phyloP scores from a whole-genome alignment of 1,140 invertebrate species.

The Apis cerana region DNA sequence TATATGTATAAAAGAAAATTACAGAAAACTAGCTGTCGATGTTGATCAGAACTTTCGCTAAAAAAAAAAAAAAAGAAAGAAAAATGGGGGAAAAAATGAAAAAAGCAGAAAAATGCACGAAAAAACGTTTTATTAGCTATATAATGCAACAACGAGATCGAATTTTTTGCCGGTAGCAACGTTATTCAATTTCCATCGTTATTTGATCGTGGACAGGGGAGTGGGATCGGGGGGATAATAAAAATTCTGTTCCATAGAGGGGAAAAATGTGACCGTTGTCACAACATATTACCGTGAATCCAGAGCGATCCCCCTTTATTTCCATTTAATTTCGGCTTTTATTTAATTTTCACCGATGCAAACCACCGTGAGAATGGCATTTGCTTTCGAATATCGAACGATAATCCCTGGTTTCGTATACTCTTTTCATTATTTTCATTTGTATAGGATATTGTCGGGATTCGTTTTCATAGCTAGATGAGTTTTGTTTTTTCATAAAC shows the following conservation, averaged over 20 bases:
- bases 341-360: slow-evolving; percentile 12
- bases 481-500: no score
- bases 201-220: slow-evolving; percentile 25
- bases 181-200: slow-evolving; percentile 49
- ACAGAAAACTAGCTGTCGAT: neutral
- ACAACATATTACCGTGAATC: slow-evolving; percentile 33
- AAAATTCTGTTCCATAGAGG: slow-evolving; percentile 16
- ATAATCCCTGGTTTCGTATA: no score
- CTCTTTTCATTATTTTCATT: neutral
- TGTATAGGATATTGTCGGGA: neutral
- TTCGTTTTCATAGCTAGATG: no score
- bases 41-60: neutral
- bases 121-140: slow-evolving; percentile 34
- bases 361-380: neutral
- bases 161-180: slow-evolving; percentile 20
- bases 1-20: no score
- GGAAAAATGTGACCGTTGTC: slow-evolving; percentile 6
- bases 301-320: slow-evolving; percentile 15
- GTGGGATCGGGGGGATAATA: slow-evolving; percentile 12
- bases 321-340: slow-evolving; percentile 29
- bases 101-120: neutral
- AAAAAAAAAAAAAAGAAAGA: neutral
- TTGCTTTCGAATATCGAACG: slow-evolving; percentile 5
- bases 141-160: slow-evolving; percentile 36
- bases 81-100: neutral